A percentile compares a stretch with the other conserved stretches of the same genome.
phyloP scores from a whole-genome alignment of 2,888 invertebrate genomes.

The Erynnis tages region DNA sequence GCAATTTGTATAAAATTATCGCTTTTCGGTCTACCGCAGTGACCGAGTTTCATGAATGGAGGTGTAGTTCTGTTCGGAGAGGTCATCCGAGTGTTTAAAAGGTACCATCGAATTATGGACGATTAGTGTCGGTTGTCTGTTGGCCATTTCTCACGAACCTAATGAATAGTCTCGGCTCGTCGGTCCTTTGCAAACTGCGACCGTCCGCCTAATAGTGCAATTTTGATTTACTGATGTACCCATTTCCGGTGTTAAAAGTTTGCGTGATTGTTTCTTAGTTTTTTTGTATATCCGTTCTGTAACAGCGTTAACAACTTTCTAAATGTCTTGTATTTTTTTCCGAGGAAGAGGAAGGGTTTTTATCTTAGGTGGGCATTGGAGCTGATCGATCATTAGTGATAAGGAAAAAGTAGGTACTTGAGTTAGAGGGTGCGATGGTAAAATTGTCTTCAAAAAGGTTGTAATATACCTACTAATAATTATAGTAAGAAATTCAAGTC shows the following conservation, averaged over 20 bases:
- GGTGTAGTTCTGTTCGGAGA: slow-evolving; percentile 14
- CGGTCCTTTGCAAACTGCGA: slow-evolving; percentile 50
- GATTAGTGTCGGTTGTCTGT: slow-evolving; percentile 36
- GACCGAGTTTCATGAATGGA: slow-evolving; percentile 32
- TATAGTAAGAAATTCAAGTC: no score
- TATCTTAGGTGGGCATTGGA: neutral
- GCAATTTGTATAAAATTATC: slow-evolving; percentile 28
- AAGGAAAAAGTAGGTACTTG: neutral
- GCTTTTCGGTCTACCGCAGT: slow-evolving; percentile 26
- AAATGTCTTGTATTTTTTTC: neutral
- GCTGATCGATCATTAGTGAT: slow-evolving; percentile 10
- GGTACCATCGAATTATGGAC: slow-evolving; percentile 31
- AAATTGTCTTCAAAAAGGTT: neutral
- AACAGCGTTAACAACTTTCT: neutral
- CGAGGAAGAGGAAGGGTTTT: slow-evolving; percentile 3
- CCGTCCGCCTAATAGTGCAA: slow-evolving; percentile 63
- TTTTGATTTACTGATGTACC: slow-evolving; percentile 75
- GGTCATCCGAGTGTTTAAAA: slow-evolving; percentile 3
- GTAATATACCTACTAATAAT: neutral
- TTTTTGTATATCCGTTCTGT: slow-evolving; percentile 14
- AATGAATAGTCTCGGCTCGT: slow-evolving; percentile 56
- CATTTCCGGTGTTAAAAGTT: slow-evolving; percentile 70
- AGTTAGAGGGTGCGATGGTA: neutral
- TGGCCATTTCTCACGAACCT: slow-evolving; percentile 48
- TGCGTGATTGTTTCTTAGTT: slow-evolving; percentile 9